These are phyloP conservation scores for Drosophila mauritiana DNA, from an alignment of 1,140 invertebrate species.

Conservation along the genomic window DNA sequence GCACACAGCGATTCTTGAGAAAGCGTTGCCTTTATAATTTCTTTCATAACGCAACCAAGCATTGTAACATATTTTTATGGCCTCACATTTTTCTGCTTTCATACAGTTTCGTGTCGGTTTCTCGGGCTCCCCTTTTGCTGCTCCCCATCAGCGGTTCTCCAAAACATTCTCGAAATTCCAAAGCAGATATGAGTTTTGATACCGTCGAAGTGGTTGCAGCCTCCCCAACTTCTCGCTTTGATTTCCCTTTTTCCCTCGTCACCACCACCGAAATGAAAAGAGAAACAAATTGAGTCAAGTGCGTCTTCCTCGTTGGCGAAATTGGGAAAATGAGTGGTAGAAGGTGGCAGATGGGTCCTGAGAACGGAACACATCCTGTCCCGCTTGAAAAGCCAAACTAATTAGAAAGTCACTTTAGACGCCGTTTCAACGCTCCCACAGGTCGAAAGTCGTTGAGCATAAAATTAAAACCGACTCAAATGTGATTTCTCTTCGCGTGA, in stretches of 20 bases:
- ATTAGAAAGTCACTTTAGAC: constrained; percentile 81
- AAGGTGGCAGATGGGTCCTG: background rate
- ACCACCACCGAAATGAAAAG: constrained; percentile 12
- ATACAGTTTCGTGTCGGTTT: constrained; percentile 62
- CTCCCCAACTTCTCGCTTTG: constrained; percentile 10
- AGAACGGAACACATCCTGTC: constrained; percentile 20
- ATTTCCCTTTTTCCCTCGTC: constrained; percentile 20
- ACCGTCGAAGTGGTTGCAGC: constrained; percentile 62
- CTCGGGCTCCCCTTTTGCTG: background rate
- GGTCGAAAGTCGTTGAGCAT: constrained; percentile 70
- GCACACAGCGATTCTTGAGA: constrained; percentile 43
- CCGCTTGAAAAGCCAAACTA: constrained; percentile 76
- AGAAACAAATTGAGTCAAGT: constrained; percentile 73
- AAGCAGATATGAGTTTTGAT: constrained; percentile 77
- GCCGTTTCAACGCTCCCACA: constrained; percentile 38
- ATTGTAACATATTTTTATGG: constrained; percentile 83
- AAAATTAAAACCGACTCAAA: constrained; percentile 67
- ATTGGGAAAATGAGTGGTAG: constrained; percentile 2
- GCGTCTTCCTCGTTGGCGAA: constrained; percentile 47
- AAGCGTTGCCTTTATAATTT: constrained; percentile 74
- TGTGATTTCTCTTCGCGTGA: constrained; percentile 21
- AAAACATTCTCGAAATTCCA: constrained; percentile 75
- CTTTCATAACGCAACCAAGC: constrained; percentile 77
- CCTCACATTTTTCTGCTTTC: constrained; percentile 71
- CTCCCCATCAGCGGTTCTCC: constrained; percentile 2